A percentile compares a stretch with the other conserved stretches of the same genome.
phyloP scores from a whole-genome alignment of 2,797 vertebrate species.

The Clarias laeviceps region DNA sequence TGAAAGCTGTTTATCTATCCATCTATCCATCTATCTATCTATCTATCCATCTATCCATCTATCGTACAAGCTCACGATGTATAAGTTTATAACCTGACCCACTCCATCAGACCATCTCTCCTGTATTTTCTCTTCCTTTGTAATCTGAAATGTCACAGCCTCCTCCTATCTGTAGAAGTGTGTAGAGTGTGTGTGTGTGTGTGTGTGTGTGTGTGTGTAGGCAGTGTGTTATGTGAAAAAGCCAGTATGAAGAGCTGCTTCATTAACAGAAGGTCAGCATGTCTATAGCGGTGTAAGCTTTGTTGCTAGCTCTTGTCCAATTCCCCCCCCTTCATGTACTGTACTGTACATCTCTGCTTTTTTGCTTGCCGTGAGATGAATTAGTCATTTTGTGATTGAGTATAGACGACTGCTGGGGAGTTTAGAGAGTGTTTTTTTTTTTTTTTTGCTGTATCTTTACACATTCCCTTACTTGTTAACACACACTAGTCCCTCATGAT shows the following conservation, averaged over 20 bases:
- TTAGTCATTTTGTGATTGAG: background rate
- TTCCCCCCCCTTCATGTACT: slow-evolving; percentile 61
- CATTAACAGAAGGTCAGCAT: slow-evolving; percentile 66
- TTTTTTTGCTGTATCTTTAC: background rate
- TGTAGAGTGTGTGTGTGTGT: slow-evolving; percentile 1
- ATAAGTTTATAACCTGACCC: background rate
- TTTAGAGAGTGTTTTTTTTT: background rate
- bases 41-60: no score
- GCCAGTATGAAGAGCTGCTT: slow-evolving; percentile 35
- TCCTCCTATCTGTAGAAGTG: background rate
- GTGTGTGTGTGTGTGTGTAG: background rate
- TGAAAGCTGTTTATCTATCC: background rate
- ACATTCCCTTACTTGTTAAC: slow-evolving; percentile 41
- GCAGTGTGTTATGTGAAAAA: slow-evolving; percentile 10
- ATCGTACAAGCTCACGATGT: no score
- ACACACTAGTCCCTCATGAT: slow-evolving; percentile 63
- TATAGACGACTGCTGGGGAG: background rate
- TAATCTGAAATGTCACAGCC: background rate
- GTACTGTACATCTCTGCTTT: slow-evolving; percentile 16
- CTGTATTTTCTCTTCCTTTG: background rate
- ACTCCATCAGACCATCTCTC: background rate
- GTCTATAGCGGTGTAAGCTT: background rate
- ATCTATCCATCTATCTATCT: no score
- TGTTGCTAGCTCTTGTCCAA: background rate
- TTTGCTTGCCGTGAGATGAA: no score